Evolutionary conservation across 2,888 invertebrate genomes (phyloP), one percentile per base, ranked within the genome.

Genomic region (Lithodes maja): DNA sequence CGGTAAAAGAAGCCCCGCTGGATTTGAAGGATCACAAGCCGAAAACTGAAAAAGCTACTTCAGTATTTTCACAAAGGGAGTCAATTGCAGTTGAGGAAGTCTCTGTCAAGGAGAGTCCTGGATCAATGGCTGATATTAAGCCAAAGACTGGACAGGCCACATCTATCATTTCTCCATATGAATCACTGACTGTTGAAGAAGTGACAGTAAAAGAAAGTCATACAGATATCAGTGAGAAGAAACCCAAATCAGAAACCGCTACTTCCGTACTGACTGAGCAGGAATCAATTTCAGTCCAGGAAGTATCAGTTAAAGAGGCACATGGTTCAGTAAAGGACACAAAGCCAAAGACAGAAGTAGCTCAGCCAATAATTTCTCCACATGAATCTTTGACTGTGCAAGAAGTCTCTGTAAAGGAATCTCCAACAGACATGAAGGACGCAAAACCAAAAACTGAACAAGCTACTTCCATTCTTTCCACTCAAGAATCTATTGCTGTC

Each of bases 21-120:
- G 74, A 71, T 52, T 71, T 88, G 12, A 84, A 74, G 71, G 61
- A 86, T 53, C 71, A 54, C 68, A 86, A 84, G 15, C 88, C 88
- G 15, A 88, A 80, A 61, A 55, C 79, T 17, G 84, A 84, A 79
- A 79, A 68, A 81, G 88, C 88, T 49, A 85, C 75, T 50, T 89
- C 88, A 53, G 74, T 89, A 61, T 75, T 89, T 33, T 85, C 88
- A 55, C 74, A 80, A 75, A 80, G 80, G 61, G 88, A 89, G 68
- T 89, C 88, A 53, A 93, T 92, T 92, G 92, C 92, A 92, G 83
- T 93, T 91, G 92, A 93, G 92, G 93, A 93, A 92, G 93, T 93
- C 92, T 93, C 93, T 92, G 92, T 93, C 68, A 93, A 93, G 93
- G 93, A 93, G 92, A 74, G 84, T 52, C 81, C 85, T 71, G 89